Conservation (phyloP, 2,888 invertebrate species). For the Prostheceraeus crozeri region DNA sequence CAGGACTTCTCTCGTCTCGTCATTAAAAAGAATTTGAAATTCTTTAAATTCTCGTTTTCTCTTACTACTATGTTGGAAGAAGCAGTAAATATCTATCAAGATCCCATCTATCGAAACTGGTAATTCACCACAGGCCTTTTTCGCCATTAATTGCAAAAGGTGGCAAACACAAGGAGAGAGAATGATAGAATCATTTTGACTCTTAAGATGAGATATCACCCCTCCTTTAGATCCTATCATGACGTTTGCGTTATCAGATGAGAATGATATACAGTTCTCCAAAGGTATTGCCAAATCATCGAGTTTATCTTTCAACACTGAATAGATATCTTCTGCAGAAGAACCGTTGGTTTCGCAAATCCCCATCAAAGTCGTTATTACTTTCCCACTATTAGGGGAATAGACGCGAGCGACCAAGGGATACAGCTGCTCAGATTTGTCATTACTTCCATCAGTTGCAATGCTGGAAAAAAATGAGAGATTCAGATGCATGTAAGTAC, state of each 20-base stretch:
- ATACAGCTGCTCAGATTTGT: no score
- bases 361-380: no score
- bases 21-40: slow-evolving; percentile 2
- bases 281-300: neutral
- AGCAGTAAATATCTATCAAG: slow-evolving; percentile 2
- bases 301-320: neutral
- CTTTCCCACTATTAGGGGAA: no score
- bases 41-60: neutral
- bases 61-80: slow-evolving; percentile 7
- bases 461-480: no score
- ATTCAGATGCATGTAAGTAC: no score
- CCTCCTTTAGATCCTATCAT: neutral
- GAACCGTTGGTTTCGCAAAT: no score
- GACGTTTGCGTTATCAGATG: slow-evolving; percentile 5
- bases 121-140: slow-evolving; percentile 3
- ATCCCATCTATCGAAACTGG: slow-evolving; percentile 5
- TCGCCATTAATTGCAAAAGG: neutral
- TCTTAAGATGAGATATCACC: neutral
- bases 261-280: neutral
- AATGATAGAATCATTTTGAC: neutral
- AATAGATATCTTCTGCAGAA: neutral
- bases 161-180: slow-evolving; percentile 14
- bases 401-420: no score
- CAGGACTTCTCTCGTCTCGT: neutral
- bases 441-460: no score